These are phyloP conservation scores for Eucidaris tribuloides DNA, from an alignment of 35 echinoderm and acorn worm species.

Conservation along the genomic window DNA sequence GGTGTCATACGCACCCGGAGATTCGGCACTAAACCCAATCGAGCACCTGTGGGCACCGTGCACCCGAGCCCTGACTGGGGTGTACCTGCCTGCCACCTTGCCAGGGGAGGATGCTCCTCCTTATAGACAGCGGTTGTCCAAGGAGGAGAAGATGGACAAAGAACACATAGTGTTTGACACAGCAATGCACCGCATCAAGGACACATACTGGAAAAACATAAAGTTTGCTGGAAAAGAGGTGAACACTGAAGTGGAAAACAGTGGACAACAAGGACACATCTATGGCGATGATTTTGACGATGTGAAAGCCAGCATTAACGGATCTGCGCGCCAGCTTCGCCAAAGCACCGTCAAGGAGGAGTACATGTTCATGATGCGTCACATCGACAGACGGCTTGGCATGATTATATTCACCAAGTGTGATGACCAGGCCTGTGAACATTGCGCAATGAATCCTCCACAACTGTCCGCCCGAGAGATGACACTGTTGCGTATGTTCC, in stretches of 20 bases:
- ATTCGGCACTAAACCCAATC: constrained; percentile 42
- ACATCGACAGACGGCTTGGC: neutral
- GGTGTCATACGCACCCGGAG: constrained; percentile 29
- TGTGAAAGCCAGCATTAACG: neutral
- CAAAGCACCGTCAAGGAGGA: neutral
- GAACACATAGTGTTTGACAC: neutral
- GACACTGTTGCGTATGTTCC: neutral
- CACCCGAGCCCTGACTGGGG: neutral
- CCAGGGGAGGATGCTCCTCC: neutral
- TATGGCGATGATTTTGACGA: neutral
- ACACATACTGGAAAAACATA: neutral
- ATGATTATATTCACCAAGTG: constrained; percentile 32
- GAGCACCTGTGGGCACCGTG: constrained; percentile 37
- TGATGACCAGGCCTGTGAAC: neutral
- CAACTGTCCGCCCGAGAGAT: neutral
- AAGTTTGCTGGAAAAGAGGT: neutral
- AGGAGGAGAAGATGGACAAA: neutral
- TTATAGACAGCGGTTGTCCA: neutral
- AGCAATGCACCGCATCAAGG: neutral
- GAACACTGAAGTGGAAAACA: neutral
- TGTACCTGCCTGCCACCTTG: constrained; percentile 6
- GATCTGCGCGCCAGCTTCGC: neutral
- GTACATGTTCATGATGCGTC: neutral
- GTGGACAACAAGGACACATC: neutral
- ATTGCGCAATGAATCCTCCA: constrained; percentile 1